A percentile compares a stretch with the other conserved stretches of the same genome.
Conservation (phyloP, 2,113 vertebrate species). For the Recurvirostra avosetta region DNA sequence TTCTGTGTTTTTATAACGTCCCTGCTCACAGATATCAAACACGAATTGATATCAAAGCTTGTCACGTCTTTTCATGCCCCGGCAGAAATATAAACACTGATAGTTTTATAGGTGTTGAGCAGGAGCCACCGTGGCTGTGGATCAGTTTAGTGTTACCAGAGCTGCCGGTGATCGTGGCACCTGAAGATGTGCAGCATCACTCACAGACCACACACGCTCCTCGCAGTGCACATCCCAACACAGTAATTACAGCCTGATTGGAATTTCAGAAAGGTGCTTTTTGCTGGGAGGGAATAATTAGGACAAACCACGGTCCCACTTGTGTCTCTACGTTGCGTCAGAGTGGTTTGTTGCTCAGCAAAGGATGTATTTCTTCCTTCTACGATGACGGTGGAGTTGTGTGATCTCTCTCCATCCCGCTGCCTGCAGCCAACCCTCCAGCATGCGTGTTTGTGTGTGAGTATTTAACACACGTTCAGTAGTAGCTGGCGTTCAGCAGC, state of each 20-base stretch:
- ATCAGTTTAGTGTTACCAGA: rapidly evolving
- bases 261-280: neutral
- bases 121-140: rapidly evolving
- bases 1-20: neutral
- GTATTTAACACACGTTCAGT: neutral
- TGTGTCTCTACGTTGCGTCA: neutral
- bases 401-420: neutral
- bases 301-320: neutral
- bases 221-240: neutral
- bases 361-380: neutral
- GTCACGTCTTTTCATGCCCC: neutral
- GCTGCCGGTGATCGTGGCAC: rapidly evolving
- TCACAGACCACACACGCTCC: neutral
- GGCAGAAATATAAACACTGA: neutral
- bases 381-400: rapidly evolving
- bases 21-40: neutral
- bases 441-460: too few species aligned
- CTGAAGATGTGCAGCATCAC: neutral
- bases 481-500: neutral
- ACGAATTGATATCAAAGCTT: neutral
- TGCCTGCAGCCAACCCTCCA: neutral
- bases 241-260: neutral
- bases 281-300: neutral
- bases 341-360: neutral
- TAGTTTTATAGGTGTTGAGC: neutral